A percentile compares a stretch with the other conserved stretches of the same genome.
Conservation (phyloP, 1,140 invertebrate species). For the Drosophila obscura region DNA sequence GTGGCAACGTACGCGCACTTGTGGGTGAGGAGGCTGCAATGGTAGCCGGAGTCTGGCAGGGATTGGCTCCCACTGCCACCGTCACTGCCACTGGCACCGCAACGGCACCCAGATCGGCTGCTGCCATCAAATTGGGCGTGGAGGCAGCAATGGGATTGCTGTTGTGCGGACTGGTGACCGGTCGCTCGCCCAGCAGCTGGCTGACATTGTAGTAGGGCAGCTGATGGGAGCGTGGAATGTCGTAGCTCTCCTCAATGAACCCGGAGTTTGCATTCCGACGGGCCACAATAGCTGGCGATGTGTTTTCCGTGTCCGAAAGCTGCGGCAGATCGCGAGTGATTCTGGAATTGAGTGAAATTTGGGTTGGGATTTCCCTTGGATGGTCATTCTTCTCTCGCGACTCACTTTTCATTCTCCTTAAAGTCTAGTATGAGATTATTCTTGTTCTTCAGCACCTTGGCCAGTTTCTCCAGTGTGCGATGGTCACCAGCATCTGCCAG, state of each 20-base stretch:
- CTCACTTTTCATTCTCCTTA: constrained; percentile 80
- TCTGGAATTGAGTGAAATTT: constrained; percentile 28
- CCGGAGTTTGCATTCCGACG: constrained; percentile 66
- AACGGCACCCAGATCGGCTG: constrained; percentile 1
- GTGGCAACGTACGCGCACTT: constrained; percentile 68
- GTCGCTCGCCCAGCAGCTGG: constrained; percentile 73
- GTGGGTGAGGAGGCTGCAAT: constrained; percentile 43
- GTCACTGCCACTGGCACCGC: constrained; percentile 13
- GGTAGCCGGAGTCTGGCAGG: constrained; percentile 7
- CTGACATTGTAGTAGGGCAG: constrained; percentile 82
- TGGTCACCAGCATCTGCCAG: constrained; percentile 42
- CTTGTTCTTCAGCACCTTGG: constrained; percentile 78
- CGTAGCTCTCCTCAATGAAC: constrained; percentile 88
- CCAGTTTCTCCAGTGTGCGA: constrained; percentile 63
- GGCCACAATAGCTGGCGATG: constrained; percentile 79
- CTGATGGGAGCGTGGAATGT: constrained; percentile 89
- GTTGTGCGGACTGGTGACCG: constrained; percentile 70
- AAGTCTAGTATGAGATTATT: constrained; percentile 81
- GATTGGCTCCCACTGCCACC: constrained; percentile 12
- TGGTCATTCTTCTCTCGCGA: background rate
- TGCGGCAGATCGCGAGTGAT: constrained; percentile 70
- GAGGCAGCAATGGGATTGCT: constrained; percentile 72
- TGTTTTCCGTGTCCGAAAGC: constrained; percentile 83
- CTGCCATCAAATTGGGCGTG: constrained; percentile 77
- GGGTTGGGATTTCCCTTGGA: rapidly evolving